Percentiles rank a stretch among this genome's conserved stretches.
Conservation (phyloP, 2,797 vertebrate genomes). For the Fistularia tabacaria region DNA sequence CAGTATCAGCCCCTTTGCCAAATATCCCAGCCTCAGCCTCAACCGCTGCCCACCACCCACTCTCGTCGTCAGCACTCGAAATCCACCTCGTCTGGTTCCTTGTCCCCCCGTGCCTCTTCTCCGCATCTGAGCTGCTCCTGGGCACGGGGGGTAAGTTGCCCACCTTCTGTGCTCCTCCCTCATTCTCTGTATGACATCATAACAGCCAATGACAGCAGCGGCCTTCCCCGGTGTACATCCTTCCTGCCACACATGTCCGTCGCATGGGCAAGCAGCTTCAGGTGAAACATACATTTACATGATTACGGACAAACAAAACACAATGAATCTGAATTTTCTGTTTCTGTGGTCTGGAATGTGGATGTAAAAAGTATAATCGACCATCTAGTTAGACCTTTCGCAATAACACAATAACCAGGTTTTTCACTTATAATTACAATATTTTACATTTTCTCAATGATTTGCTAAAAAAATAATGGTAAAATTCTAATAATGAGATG, state of each 20-base stretch:
- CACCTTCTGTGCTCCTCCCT: constrained; percentile 89
- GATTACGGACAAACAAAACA: background rate
- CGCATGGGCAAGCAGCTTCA: constrained; percentile 93
- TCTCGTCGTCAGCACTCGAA: constrained; percentile 66
- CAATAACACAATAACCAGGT: too few relatives aligned
- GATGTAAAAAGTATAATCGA: too few relatives aligned
- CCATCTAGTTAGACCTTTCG: too few relatives aligned
- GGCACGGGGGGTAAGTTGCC: constrained; percentile 82
- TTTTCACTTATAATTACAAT: too few relatives aligned
- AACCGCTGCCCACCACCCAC: constrained; percentile 19
- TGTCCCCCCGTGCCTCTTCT: constrained; percentile 68
- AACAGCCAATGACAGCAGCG: constrained; percentile 85
- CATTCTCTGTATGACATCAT: constrained; percentile 88
- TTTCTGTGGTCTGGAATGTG: too few relatives aligned
- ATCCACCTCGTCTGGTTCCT: constrained; percentile 74
- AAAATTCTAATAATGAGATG: background rate
- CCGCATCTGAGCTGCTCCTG: constrained; percentile 81
- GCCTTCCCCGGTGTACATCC: constrained; percentile 90
- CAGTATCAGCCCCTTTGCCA: constrained; percentile 37
- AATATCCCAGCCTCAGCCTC: constrained; percentile 27
- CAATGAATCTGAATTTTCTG: too few relatives aligned
- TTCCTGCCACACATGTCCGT: constrained; percentile 91
- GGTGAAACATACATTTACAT: constrained; percentile 39
- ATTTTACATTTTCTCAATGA: too few relatives aligned
- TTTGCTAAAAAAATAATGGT: background rate